A percentile compares a stretch with the other conserved stretches of the same genome.
Evolutionary conservation across 2,888 invertebrate genomes (phyloP).

Genomic region (Drosophila nigricruria): DNA sequence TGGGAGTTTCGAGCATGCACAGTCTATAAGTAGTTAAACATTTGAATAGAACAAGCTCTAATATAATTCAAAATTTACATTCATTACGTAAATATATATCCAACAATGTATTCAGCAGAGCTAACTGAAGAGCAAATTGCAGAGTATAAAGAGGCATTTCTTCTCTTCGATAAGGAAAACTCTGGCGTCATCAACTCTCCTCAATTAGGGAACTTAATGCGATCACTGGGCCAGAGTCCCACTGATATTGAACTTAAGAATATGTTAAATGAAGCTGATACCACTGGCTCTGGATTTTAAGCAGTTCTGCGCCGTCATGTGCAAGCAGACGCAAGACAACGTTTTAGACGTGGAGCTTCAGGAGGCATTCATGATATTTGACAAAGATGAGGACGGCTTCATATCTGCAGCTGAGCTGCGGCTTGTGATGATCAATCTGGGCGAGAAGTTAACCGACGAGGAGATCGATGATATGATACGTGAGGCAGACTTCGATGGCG

Average conservation of each 20-base stretch:
- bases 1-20: not conserved
- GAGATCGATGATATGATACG: constrained; percentile 99
- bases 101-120: constrained; percentile 83
- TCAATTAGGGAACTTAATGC: constrained; percentile 99
- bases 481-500: constrained; percentile 99
- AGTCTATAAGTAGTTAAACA: constrained; percentile 8
- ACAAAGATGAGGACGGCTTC: constrained; percentile 99
- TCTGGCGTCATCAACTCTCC: constrained; percentile 99
- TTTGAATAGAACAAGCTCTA: not conserved
- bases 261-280: constrained; percentile 99
- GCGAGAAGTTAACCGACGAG: constrained; percentile 98
- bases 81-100: not conserved
- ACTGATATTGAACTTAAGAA: constrained; percentile 99
- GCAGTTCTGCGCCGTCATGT: constrained; percentile 99
- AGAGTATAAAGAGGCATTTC: constrained; percentile 99
- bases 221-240: constrained; percentile 99
- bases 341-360: constrained; percentile 99
- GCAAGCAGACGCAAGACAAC: constrained; percentile 99
- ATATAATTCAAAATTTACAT: not conserved
- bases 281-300: constrained; percentile 92
- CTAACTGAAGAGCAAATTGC: constrained; percentile 99
- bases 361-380: constrained; percentile 87
- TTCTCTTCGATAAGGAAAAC: constrained; percentile 99
- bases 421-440: constrained; percentile 99
- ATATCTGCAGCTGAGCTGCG: constrained; percentile 98